Base-by-base conservation (phyloP, 1,140 invertebrate species). In the Hirudo medicinalis region DNA sequence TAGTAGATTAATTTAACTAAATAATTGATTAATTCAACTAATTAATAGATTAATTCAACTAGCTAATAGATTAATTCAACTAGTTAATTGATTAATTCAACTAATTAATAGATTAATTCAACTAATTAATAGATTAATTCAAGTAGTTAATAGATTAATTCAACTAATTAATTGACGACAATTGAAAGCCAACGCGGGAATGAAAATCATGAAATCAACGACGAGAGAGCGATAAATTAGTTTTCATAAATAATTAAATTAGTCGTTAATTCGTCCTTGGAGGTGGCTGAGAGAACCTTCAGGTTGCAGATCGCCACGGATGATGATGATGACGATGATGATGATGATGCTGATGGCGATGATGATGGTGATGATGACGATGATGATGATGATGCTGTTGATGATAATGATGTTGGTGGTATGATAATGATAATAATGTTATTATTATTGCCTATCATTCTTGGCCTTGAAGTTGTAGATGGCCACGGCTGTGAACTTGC, bases 331-430 rank as follows among this genome's bases (percentile, higher is more conserved):
- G 40, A 54, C 54, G 53, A 54, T 27, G 69, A 70, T 70, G 69
- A 70, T 70, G 69, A 70, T 70, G 49, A 70, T 54, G 69, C 54
- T 70, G 69, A 70, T 70, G 69, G 25, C 25, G 49, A 54, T 70
- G 69, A 54, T 53, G 49, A 70, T 70, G 53, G 54, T 53, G 69
- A 54, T 54, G 40, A 70, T 53, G 69, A 70, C 54, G 69, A 54
- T 43, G 29, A 68, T 32, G 36, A 27, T 13, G 36, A 68, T 32
- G 40, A 54, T 53, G 69, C 2, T 27, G 69, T 54, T n/a, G 4
- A 70, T 54, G 19, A 54, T 25, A 17, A 32, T 20, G 36, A 49
- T 49, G 15, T 8, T 13, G 9, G n/a, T n/a, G n/a, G n/a, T n/a
- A 49, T 49, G 43, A 49, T 13, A 13, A 49, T 49, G 15, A 49